Evolutionary conservation across 2,113 vertebrate species (phyloP).

Genomic region (Siniperca knerii): DNA sequence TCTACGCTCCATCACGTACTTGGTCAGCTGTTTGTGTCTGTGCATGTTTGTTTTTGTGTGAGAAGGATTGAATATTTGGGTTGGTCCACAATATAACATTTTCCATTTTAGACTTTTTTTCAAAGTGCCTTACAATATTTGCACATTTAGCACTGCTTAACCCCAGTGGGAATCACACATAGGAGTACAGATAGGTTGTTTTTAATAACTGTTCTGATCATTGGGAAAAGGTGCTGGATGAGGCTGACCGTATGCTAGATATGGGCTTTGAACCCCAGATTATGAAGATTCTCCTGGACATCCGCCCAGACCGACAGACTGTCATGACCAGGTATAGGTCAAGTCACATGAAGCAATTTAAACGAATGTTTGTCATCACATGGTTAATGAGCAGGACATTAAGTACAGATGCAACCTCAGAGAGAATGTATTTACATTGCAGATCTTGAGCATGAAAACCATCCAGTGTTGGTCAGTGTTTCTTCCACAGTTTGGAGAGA

Average conservation of each 20-base stretch:
- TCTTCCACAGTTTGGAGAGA: neutral
- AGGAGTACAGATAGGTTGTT: accelerated
- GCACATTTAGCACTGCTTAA: neutral
- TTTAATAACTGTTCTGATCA: slow-evolving; percentile 4
- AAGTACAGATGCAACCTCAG: neutral
- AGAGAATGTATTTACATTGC: neutral
- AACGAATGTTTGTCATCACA: neutral
- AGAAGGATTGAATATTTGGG: neutral
- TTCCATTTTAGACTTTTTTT: neutral
- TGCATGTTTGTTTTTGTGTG: neutral
- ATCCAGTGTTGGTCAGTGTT: neutral
- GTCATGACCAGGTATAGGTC: slow-evolving; percentile 93
- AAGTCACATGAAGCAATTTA: neutral
- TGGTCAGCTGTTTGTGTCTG: slow-evolving; percentile 84
- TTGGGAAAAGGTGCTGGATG: slow-evolving; percentile 92
- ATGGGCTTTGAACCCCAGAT: slow-evolving; percentile 99
- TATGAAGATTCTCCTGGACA: slow-evolving; percentile 96
- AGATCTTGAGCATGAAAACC: neutral
- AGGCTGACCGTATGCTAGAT: slow-evolving; percentile 97
- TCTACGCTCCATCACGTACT: slow-evolving; percentile 91
- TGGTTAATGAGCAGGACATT: neutral
- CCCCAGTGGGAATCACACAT: neutral
- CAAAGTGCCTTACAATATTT: neutral
- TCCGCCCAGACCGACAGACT: slow-evolving; percentile 95
- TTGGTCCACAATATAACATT: neutral